Conservation (phyloP, 2,113 vertebrate genomes). For the Lipotes vexillifer region DNA sequence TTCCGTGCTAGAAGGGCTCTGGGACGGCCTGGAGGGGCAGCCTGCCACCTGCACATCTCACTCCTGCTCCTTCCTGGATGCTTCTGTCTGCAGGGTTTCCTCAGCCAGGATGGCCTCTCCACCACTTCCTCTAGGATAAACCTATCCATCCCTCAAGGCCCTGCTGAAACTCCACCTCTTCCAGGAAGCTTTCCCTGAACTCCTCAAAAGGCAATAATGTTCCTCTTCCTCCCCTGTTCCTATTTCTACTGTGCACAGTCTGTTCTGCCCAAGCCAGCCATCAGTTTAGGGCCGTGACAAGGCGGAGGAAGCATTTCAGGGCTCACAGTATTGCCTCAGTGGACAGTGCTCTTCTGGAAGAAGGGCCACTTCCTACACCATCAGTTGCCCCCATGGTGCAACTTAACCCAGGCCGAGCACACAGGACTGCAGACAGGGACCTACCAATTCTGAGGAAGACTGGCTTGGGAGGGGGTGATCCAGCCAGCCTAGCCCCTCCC, state of each 20-base stretch:
- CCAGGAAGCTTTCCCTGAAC: background rate
- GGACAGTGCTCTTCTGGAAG: background rate
- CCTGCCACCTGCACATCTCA: background rate
- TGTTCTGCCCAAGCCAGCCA: background rate
- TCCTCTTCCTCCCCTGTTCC: background rate
- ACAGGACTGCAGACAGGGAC: background rate
- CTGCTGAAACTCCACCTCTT: background rate
- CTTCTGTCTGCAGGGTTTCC: background rate
- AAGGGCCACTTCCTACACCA: background rate
- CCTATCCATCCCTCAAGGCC: background rate
- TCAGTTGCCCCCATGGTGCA: background rate
- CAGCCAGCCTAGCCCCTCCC: too few relatives aligned
- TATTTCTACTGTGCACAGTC: accelerated
- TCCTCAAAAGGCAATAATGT: accelerated
- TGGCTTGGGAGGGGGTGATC: accelerated
- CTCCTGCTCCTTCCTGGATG: accelerated
- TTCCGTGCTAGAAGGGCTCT: background rate
- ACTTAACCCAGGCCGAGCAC: background rate
- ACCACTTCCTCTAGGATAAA: background rate
- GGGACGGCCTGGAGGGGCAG: too few relatives aligned
- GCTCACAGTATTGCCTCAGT: accelerated
- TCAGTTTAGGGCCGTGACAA: background rate
- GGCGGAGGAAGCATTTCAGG: accelerated
- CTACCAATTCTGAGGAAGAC: background rate
- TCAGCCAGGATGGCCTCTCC: background rate